phyloP scores from a whole-genome alignment of 2,888 invertebrate species.

The Petrolisthes manimaculis region DNA sequence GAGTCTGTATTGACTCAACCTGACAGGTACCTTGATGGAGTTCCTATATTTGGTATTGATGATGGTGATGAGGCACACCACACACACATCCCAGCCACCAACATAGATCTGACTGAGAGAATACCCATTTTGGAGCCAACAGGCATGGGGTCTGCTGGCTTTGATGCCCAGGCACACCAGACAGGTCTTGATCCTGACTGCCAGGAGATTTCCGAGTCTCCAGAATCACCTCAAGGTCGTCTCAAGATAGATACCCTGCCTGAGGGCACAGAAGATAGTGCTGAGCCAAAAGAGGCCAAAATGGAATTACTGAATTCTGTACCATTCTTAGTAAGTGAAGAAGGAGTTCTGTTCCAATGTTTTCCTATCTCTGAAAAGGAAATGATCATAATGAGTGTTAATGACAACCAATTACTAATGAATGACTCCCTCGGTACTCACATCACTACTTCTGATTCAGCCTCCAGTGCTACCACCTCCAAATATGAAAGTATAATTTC shows the following conservation, averaged over 20 bases:
- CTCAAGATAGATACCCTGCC: neutral
- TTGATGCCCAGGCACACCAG: neutral
- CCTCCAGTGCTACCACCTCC: neutral
- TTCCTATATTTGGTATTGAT: constrained; percentile 32
- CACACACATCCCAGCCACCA: neutral
- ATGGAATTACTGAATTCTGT: constrained; percentile 25
- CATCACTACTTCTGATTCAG: constrained; percentile 10
- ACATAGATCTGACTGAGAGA: constrained; percentile 9
- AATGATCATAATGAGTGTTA: constrained; percentile 43
- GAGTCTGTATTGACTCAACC: constrained; percentile 31
- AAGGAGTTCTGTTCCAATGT: constrained; percentile 46
- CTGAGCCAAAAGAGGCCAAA: constrained; percentile 11
- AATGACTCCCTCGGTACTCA: constrained; percentile 27
- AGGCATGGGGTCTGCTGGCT: neutral
- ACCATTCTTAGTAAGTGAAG: constrained; percentile 43
- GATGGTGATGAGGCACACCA: constrained; percentile 12
- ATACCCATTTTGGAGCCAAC: neutral
- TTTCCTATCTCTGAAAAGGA: constrained; percentile 50
- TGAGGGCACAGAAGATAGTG: neutral
- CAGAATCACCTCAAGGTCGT: neutral
- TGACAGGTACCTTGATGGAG: constrained; percentile 17
- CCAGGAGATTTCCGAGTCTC: no score
- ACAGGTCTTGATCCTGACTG: no score
- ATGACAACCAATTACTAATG: constrained; percentile 31
- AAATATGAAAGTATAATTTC: neutral